Percentiles rank a stretch among this genome's conserved stretches.
Conservation (phyloP, 2,113 vertebrate species). For the Nipponia nippon region DNA sequence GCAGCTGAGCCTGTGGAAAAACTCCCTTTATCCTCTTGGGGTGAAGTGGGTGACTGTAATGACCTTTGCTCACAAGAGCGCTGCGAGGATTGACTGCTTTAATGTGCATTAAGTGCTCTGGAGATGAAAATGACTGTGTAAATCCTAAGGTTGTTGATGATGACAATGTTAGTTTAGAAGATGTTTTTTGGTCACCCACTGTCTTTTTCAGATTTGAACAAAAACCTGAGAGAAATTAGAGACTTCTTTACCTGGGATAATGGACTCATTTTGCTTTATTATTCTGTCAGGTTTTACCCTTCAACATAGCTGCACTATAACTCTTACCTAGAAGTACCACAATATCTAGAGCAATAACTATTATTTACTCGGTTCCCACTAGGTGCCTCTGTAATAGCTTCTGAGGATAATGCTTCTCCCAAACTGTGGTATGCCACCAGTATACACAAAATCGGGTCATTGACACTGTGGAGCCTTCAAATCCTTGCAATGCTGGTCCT, state of each 20-base stretch:
- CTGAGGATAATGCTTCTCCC: not conserved
- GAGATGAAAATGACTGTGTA: not conserved
- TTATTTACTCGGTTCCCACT: not conserved
- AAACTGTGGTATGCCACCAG: not conserved
- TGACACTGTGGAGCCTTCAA: not conserved
- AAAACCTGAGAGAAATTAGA: not conserved
- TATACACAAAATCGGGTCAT: not conserved
- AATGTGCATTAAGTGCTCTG: not conserved
- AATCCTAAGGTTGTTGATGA: not conserved
- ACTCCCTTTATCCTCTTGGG: rapidly evolving
- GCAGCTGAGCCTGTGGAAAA: not conserved
- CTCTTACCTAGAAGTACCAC: not conserved
- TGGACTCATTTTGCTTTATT: not conserved
- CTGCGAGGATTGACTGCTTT: not conserved
- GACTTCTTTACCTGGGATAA: not conserved
- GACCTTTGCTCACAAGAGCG: not conserved
- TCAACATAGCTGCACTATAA: not conserved
- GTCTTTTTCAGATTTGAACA: not conserved
- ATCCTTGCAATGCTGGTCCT: not conserved
- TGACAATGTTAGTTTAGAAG: not conserved
- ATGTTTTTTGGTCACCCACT: not conserved
- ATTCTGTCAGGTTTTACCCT: not conserved
- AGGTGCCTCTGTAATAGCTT: not conserved
- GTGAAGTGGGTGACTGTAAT: rapidly evolving
- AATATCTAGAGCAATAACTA: not conserved